phyloP scores from a whole-genome alignment of 2,113 vertebrate genomes.

The Hepsetus odoe region DNA sequence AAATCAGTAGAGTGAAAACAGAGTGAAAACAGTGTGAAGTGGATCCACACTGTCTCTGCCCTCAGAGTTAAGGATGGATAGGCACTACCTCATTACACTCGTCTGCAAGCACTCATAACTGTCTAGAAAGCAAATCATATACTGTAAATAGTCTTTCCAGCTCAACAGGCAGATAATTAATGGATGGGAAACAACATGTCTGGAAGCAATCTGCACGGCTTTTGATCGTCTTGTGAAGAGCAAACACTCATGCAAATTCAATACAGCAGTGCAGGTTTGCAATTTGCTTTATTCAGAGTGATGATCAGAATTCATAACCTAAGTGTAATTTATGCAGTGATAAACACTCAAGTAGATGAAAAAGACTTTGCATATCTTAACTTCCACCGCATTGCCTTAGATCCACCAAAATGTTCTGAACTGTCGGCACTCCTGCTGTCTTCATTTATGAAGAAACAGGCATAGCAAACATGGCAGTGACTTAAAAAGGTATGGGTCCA shows the following conservation, averaged over 20 bases:
- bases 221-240: slow-evolving; percentile 11
- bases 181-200: slow-evolving; percentile 9
- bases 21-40: no score
- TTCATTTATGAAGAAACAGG: not conserved
- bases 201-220: slow-evolving; percentile 11
- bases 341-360: slow-evolving; percentile 21
- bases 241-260: slow-evolving; percentile 19
- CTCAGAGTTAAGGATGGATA: not conserved
- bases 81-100: not conserved
- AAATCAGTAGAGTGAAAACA: no score
- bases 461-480: not conserved
- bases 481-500: not conserved
- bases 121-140: slow-evolving; percentile 1
- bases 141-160: slow-evolving; percentile 5
- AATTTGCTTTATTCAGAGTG: slow-evolving; percentile 10
- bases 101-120: not conserved
- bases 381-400: not conserved
- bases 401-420: not conserved
- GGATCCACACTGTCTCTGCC: not conserved
- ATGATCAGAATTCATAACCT: slow-evolving; percentile 20
- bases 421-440: slow-evolving; percentile 1
- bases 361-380: slow-evolving; percentile 19
- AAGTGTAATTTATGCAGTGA: slow-evolving; percentile 18
- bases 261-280: slow-evolving; percentile 7
- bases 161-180: slow-evolving; percentile 16